These are phyloP conservation scores for Tapirus terrestris DNA, from an alignment of 2,113 vertebrate species.

Conservation along the genomic window DNA sequence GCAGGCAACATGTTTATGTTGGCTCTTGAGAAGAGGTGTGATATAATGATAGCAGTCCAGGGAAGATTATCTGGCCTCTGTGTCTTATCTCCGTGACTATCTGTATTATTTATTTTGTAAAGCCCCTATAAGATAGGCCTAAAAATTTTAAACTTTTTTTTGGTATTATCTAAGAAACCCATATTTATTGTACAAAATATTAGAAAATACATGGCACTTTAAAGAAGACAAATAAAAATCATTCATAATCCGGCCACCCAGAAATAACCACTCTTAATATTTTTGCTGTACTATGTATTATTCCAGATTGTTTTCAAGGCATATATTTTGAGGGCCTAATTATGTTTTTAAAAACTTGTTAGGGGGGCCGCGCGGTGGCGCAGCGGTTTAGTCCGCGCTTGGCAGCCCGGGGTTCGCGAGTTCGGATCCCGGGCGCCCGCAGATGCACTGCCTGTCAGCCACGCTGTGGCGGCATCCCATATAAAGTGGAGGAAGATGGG, in stretches of 20 bases:
- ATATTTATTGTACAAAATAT: background rate
- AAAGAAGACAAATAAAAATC: background rate
- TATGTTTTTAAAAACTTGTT: background rate
- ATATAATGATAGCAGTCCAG: background rate
- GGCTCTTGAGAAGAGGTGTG: background rate
- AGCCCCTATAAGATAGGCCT: background rate
- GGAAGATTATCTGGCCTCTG: background rate
- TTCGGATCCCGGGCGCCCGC: too few relatives aligned
- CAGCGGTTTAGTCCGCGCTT: too few relatives aligned
- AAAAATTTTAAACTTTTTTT: background rate
- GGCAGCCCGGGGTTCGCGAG: too few relatives aligned
- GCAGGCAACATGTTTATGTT: too few relatives aligned
- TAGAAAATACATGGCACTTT: background rate
- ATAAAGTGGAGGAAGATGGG: too few relatives aligned
- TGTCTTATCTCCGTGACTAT: background rate
- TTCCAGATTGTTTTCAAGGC: conserved; percentile 4
- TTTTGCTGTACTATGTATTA: background rate
- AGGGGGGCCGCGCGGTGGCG: too few relatives aligned
- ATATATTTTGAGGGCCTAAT: background rate
- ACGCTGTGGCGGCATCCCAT: too few relatives aligned
- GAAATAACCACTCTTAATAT: background rate
- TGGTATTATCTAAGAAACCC: background rate
- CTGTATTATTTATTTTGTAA: conserved; percentile 24
- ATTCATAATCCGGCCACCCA: background rate
- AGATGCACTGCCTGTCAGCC: too few relatives aligned